phyloP scores from a whole-genome alignment of 2,888 invertebrate species.

The Polyommatus iphigenia region DNA sequence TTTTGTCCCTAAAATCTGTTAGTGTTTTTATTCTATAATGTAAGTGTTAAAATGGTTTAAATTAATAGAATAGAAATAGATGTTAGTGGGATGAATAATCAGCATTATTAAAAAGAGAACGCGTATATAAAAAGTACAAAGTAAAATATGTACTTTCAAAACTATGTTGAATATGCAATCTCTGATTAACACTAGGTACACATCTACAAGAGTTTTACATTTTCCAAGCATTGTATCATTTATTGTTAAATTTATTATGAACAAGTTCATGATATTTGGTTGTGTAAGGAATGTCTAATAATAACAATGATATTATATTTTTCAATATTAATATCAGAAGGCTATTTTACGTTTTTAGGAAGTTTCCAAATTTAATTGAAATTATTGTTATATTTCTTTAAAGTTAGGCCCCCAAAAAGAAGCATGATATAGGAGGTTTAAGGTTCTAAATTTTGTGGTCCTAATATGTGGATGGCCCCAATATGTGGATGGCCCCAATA shows the following conservation, averaged over 20 bases:
- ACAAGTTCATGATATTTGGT: not conserved
- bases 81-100: not conserved
- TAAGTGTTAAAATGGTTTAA: not conserved
- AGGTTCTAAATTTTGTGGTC: too few relatives aligned
- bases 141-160: not conserved
- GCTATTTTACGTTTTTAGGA: too few relatives aligned
- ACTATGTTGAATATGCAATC: slow-evolving; percentile 7
- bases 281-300: not conserved
- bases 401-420: too few relatives aligned
- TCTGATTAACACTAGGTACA: not conserved
- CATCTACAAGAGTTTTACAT: not conserved
- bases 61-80: not conserved
- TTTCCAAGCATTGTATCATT: not conserved
- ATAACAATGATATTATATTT: not conserved
- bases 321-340: not conserved
- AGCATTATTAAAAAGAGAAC: not conserved
- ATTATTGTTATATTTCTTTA: too few relatives aligned
- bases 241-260: not conserved
- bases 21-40: too few relatives aligned
- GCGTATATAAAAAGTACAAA: not conserved
- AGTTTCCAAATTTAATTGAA: too few relatives aligned
- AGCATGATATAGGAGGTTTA: too few relatives aligned
- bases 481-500: too few relatives aligned
- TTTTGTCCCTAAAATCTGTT: too few relatives aligned
- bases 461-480: too few relatives aligned